These are phyloP conservation scores for Hydrolagus colliei DNA, from an alignment of 2,797 vertebrate genomes.

Conservation along the genomic window DNA sequence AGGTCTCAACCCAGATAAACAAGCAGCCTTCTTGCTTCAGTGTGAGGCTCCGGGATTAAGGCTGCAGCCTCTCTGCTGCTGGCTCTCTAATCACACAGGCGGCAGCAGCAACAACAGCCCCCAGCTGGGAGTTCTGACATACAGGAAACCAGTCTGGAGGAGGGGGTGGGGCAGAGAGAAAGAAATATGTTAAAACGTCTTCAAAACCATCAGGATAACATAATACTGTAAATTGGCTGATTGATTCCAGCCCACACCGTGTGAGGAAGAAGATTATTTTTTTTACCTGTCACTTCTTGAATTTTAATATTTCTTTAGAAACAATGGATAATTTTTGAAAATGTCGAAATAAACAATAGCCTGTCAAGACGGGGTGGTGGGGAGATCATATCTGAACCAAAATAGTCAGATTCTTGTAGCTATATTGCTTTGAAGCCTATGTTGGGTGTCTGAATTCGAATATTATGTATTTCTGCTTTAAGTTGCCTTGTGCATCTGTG, in stretches of 20 bases:
- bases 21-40: neutral
- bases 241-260: neutral
- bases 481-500: too few species aligned
- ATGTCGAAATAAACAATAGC: neutral
- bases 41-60: neutral
- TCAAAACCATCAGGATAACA: neutral
- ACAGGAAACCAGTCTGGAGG: slow-evolving; percentile 30
- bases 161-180: slow-evolving; percentile 23
- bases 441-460: slow-evolving; percentile 9
- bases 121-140: slow-evolving; percentile 28
- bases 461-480: too few species aligned
- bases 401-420: neutral
- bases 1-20: neutral
- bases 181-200: neutral
- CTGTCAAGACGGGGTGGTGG: too few species aligned
- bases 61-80: slow-evolving; percentile 6
- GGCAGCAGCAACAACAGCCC: slow-evolving; percentile 8
- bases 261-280: neutral
- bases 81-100: neutral
- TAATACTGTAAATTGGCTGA: neutral
- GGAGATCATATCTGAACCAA: slow-evolving; percentile 11
- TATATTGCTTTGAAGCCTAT: neutral
- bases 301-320: neutral
- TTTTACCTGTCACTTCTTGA: neutral
- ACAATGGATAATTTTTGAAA: neutral